These are phyloP conservation scores for Stomatorhinus walkeri DNA, from an alignment of 2,797 vertebrate species.

Conservation along the genomic window DNA sequence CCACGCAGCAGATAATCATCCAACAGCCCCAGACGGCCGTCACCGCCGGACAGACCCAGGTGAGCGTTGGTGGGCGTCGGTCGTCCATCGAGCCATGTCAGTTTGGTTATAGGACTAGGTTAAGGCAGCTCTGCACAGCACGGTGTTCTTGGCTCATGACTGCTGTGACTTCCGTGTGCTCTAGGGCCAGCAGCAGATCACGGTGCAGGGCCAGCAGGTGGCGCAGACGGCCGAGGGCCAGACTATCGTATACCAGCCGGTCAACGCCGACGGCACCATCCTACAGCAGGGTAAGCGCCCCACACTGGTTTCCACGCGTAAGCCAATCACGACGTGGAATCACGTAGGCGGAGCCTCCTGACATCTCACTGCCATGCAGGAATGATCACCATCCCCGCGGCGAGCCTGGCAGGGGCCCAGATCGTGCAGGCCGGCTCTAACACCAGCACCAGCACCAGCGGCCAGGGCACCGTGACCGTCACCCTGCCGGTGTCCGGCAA, in stretches of 20 bases:
- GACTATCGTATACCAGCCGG: constrained; percentile 98
- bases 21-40: constrained; percentile 96
- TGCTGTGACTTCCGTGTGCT: background rate
- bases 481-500: constrained; percentile 91
- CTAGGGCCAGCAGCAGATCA: constrained; percentile 88
- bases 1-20: constrained; percentile 97
- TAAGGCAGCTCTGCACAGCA: background rate
- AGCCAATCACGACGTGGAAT: background rate
- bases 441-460: constrained; percentile 89
- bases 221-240: constrained; percentile 97
- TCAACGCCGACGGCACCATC: constrained; percentile 93
- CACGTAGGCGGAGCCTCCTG: background rate
- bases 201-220: constrained; percentile 92
- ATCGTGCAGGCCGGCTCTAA: constrained; percentile 88
- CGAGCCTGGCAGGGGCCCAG: constrained; percentile 91
- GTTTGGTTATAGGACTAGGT: background rate
- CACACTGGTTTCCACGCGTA: background rate
- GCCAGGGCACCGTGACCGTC: constrained; percentile 95
- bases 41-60: constrained; percentile 97
- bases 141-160: background rate
- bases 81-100: background rate
- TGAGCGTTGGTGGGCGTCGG: constrained; percentile 39
- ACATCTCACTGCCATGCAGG: constrained; percentile 62
- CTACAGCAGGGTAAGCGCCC: constrained; percentile 81
- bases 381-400: constrained; percentile 98